phyloP scores from a whole-genome alignment of 35 echinoderm and acorn worm species.

The Antedon bifida region DNA sequence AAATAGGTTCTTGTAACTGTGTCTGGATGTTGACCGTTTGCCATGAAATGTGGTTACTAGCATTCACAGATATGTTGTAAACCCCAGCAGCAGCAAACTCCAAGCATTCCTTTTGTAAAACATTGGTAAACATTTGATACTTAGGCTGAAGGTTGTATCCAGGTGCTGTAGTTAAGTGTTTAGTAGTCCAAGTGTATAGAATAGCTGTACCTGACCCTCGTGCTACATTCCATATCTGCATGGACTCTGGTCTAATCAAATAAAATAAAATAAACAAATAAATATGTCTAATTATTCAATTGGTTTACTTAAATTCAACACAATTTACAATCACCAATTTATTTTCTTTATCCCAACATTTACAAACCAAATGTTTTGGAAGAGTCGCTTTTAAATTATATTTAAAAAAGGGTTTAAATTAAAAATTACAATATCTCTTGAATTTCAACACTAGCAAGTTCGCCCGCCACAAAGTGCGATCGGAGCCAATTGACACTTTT shows the following conservation, averaged over 20 bases:
- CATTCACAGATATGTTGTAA: slow-evolving; percentile 63
- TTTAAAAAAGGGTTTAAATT: too few species aligned
- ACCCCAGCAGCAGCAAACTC: slow-evolving; percentile 35
- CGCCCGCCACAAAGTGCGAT: too few species aligned
- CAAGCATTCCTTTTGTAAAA: slow-evolving; percentile 33
- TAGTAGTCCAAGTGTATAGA: slow-evolving; percentile 34
- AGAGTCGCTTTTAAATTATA: too few species aligned
- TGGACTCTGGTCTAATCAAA: slow-evolving; percentile 21
- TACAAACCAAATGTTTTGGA: too few species aligned
- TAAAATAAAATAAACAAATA: background rate
- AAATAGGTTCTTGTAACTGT: slow-evolving; percentile 61
- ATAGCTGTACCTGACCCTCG: slow-evolving; percentile 31
- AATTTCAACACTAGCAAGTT: too few species aligned
- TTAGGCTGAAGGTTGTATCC: background rate
- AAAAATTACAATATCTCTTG: too few species aligned
- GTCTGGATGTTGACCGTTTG: slow-evolving; percentile 15
- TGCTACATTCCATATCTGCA: slow-evolving; percentile 29
- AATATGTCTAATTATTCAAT: background rate
- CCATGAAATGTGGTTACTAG: slow-evolving; percentile 47
- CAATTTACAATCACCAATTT: too few species aligned
- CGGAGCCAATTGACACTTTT: too few species aligned
- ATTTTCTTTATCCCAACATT: too few species aligned
- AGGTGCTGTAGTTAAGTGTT: background rate
- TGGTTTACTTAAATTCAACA: too few species aligned
- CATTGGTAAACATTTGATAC: background rate